phyloP scores from a whole-genome alignment of 2,113 vertebrate genomes.

The Siniperca chuatsi region DNA sequence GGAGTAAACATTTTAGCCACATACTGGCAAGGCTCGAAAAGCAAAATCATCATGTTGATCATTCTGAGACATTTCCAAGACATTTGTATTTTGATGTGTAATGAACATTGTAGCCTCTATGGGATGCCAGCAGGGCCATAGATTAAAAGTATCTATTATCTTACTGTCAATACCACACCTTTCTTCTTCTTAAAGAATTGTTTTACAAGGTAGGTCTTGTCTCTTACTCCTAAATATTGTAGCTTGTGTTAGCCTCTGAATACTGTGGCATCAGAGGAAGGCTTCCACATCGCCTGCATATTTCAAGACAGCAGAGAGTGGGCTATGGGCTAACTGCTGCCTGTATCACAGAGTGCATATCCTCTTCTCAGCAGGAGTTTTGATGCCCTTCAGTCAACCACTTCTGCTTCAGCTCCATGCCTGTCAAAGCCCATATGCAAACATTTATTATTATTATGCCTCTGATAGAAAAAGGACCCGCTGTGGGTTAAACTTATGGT shows the following conservation, averaged over 20 bases:
- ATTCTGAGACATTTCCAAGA: not conserved
- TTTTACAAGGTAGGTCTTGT: constrained; percentile 8
- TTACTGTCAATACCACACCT: not conserved
- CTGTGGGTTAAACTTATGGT: constrained; percentile 7
- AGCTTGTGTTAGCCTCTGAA: not conserved
- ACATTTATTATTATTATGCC: constrained; percentile 5
- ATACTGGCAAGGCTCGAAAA: not conserved
- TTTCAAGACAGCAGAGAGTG: constrained; percentile 33
- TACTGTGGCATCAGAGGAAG: not conserved
- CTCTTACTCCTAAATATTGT: constrained; percentile 20
- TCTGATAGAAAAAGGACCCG: not conserved
- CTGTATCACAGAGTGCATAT: not conserved
- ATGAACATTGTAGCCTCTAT: not conserved
- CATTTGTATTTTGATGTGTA: not conserved
- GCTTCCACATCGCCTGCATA: constrained; percentile 11
- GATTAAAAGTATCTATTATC: not conserved
- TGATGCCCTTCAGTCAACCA: not conserved
- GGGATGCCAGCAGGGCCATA: not conserved
- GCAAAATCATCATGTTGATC: not conserved
- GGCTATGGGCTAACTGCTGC: constrained; percentile 3
- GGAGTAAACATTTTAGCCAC: not conserved
- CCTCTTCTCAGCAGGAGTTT: not conserved
- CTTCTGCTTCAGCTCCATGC: not conserved
- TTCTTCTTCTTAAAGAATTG: not conserved
- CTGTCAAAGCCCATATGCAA: constrained; percentile 8